Evolutionary conservation across 2,797 vertebrate genomes (phyloP).

Genomic region (Rallus crepitans): DNA sequence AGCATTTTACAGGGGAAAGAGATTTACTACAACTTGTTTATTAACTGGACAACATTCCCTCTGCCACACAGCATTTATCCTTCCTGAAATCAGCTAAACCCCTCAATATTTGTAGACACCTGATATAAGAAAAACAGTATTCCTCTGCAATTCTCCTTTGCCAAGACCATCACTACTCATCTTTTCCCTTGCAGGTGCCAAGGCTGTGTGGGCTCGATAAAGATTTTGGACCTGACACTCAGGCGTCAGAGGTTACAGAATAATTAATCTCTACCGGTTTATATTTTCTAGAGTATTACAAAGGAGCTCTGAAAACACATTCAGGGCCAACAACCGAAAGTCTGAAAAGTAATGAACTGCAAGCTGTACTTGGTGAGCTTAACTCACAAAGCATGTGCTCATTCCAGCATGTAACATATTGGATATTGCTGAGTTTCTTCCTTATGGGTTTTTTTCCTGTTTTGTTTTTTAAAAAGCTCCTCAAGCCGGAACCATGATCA

Average conservation of each 20-base stretch:
- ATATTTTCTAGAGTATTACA: neutral
- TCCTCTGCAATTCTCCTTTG: neutral
- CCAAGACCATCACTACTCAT: neutral
- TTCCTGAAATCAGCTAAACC: neutral
- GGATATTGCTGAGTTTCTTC: neutral
- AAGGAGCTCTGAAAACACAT: neutral
- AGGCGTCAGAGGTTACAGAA: neutral
- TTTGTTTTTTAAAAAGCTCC: neutral
- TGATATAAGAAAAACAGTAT: neutral
- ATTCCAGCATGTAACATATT: neutral
- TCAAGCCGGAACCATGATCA: conserved; percentile 35
- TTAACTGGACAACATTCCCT: neutral
- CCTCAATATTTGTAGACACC: neutral
- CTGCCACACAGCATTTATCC: neutral
- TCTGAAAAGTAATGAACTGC: neutral
- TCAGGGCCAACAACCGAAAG: neutral
- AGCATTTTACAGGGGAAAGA: neutral
- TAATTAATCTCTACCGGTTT: neutral
- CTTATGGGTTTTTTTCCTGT: neutral
- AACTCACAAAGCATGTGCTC: neutral
- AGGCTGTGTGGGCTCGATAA: neutral
- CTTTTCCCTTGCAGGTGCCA: neutral
- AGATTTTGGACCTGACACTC: neutral
- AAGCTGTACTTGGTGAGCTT: neutral
- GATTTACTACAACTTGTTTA: neutral